Evolutionary conservation across 2,888 invertebrate genomes (phyloP), one percentile per base, ranked within the genome.

Genomic region (Diploptera punctata): DNA sequence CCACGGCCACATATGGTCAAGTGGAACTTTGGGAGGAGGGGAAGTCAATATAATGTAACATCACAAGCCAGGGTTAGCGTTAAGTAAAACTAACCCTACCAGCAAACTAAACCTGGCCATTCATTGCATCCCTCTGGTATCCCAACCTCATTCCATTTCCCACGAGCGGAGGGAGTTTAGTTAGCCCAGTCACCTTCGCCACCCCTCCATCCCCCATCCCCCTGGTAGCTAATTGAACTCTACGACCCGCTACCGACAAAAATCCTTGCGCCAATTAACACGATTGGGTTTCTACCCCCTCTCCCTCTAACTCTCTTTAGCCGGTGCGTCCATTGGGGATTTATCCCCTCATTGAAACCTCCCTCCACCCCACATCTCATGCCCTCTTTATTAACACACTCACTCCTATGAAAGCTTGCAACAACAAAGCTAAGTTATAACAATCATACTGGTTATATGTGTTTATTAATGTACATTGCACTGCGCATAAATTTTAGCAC

Each of bases 241-340:
- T 38, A 68, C 67, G 73, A 74, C 75, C 74, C 73, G 61, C 70
- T 54, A 71, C 74, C 71, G 72, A 73, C 74, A 76, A 76, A 76
- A 76, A 76, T 76, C 75, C 75, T 74, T 73, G 74, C 74, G 69
- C 73, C 75, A 76, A 76, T 76, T 76, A 76, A 74, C 75, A 72
- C 75, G 74, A 76, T 76, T 76, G 75, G 75, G 73, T 73, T 74
- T 74, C 70, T 31, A 21, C 26, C 52, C 68, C 52, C 62, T 26
- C 67, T n/a, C 68, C n/a, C 49, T 19, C 44, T 57, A 18, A 43
- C 60, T 44, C 70, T 70, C 61, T 70, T 70, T 70, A 70, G 70
- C 38, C 7, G 24, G 62, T 31, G 31, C 21, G 70, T 70, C 70
- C 70, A 24, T 38, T 70, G 70, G 70, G 70, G 52, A 62, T 70